phyloP scores from a whole-genome alignment of 2,888 invertebrate species.

The Drosophila neotestacea region DNA sequence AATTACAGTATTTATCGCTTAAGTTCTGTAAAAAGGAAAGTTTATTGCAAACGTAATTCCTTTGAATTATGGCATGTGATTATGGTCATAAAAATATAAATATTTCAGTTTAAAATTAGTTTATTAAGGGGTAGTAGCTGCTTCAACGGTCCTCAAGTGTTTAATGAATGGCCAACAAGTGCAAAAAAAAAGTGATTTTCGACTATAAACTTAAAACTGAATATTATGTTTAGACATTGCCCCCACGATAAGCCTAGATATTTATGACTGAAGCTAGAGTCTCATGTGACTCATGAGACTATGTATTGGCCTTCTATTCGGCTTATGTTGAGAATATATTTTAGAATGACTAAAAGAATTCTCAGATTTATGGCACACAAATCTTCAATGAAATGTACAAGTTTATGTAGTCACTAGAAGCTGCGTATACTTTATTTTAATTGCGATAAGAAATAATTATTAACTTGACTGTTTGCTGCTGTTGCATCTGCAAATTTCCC shows the following conservation, averaged over 20 bases:
- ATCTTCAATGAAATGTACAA: neutral
- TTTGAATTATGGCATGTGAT: constrained; percentile 14
- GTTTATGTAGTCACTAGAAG: no score
- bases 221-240: neutral
- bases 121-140: constrained; percentile 15
- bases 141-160: constrained; percentile 1
- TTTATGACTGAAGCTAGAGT: constrained; percentile 18
- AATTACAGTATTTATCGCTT: constrained; percentile 4
- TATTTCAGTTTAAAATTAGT: constrained; percentile 4
- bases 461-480: no score
- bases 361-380: neutral
- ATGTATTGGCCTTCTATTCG: neutral
- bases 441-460: no score
- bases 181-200: constrained; percentile 8
- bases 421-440: no score
- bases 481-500: no score
- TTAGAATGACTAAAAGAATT: neutral
- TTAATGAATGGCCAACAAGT: constrained; percentile 1
- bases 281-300: neutral
- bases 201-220: neutral
- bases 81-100: constrained; percentile 16
- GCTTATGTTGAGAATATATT: neutral
- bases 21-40: constrained; percentile 8
- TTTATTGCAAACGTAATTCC: constrained; percentile 6
- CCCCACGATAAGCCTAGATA: constrained; percentile 5